These are phyloP conservation scores for Coregonus suidteri DNA, from an alignment of 2,797 vertebrate genomes.

Conservation along the genomic window DNA sequence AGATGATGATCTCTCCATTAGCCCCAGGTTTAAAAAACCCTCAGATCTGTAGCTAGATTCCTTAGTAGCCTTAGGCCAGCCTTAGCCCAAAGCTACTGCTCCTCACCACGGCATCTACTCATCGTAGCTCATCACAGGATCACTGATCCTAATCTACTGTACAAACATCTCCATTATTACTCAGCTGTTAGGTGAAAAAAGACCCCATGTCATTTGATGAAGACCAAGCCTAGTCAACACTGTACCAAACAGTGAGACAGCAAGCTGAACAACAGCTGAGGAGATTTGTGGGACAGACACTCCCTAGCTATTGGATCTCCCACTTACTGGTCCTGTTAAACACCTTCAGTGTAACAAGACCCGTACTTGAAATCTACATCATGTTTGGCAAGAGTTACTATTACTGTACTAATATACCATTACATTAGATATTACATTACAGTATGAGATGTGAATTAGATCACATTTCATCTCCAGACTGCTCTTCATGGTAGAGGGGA, in stretches of 20 bases:
- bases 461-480: not conserved
- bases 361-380: too few relatives aligned
- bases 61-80: not conserved
- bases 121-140: not conserved
- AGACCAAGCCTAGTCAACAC: too few relatives aligned
- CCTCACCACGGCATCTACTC: not conserved
- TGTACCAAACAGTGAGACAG: too few relatives aligned
- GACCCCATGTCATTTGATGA: not conserved
- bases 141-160: not conserved
- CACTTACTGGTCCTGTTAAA: too few relatives aligned
- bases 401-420: not conserved
- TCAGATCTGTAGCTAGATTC: not conserved
- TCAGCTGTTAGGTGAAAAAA: not conserved
- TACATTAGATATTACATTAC: not conserved
- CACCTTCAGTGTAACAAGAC: too few relatives aligned
- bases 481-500: not conserved
- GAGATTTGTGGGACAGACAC: too few relatives aligned
- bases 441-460: not conserved
- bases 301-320: too few relatives aligned
- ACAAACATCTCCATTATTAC: not conserved
- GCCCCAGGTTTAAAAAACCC: not conserved
- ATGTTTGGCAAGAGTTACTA: too few relatives aligned
- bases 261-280: too few relatives aligned
- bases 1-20: not conserved
- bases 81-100: too few relatives aligned